phyloP scores from a whole-genome alignment of 2,797 vertebrate genomes.

The Macropodus opercularis region DNA sequence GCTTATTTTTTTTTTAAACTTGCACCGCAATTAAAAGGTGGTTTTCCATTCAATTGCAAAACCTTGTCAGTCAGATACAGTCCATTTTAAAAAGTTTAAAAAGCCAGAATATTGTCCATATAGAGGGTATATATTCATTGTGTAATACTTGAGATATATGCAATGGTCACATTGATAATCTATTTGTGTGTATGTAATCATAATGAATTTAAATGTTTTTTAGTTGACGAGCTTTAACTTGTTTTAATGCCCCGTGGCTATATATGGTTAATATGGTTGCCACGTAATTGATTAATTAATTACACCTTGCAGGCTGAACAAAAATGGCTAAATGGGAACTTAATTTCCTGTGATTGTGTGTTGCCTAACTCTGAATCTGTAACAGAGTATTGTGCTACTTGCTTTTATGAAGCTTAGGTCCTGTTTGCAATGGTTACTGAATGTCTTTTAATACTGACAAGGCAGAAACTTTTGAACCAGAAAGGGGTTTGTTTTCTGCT shows the following conservation, averaged over 20 bases:
- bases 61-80: conserved; percentile 22
- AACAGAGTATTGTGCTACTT: conserved; percentile 50
- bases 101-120: conserved; percentile 12
- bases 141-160: conserved; percentile 22
- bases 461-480: conserved; percentile 12
- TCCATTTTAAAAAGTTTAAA: conserved; percentile 19
- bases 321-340: conserved; percentile 35
- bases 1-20: conserved; percentile 26
- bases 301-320: conserved; percentile 28
- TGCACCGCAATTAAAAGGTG: conserved; percentile 7
- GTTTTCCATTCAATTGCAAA: conserved; percentile 24
- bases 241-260: conserved; percentile 38
- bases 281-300: conserved; percentile 47
- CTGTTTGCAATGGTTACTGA: conserved; percentile 49
- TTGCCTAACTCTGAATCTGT: conserved; percentile 47
- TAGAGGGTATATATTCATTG: conserved; percentile 18
- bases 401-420: conserved; percentile 54
- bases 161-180: conserved; percentile 16
- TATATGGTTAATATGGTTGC: conserved; percentile 43
- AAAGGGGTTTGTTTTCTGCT: conserved; percentile 31
- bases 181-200: conserved; percentile 54
- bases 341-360: conserved; percentile 45
- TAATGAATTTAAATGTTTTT: conserved; percentile 58
- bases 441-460: conserved; percentile 55
- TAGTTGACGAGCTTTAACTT: conserved; percentile 64